Base-by-base conservation (phyloP, 2,113 vertebrate genomes). In the Nipponia nippon region DNA sequence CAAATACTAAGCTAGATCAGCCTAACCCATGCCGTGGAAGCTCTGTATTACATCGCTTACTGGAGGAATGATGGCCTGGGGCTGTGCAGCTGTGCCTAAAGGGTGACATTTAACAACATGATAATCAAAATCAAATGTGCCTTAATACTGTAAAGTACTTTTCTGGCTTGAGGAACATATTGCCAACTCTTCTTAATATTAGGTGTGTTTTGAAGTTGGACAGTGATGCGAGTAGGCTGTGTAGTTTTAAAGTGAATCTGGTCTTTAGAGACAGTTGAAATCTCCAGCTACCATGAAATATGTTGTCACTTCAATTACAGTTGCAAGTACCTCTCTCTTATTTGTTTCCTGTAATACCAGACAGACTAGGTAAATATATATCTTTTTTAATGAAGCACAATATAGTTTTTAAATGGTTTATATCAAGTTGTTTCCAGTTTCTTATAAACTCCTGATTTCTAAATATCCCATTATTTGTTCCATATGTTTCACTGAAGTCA, bases 401-500 rank as follows among this genome's bases (percentile, higher is more conserved):
- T 98, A 98, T 97, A 96, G 95, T 92, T 96, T 97, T 97, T 95
- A 98, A 98, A 95, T 93, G 95, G 94, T 95, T 98, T 98, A 96
- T 98, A 97, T 97, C 97, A 95, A 97, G 93, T 95, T 97, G 94
- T 98, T 98, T 97, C 97, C 97, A 97, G 94, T 97, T 92, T 97
- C 93, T 98, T 97, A 95, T 91, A 97, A 97, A 97, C 92, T 97
- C 70, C 95, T 97, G 97, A 97, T 98, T 98, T 98, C 95, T 97
- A 97, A 98, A 96, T 97, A 97, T 96, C 83, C 91, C 67, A 18
- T 98, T 98, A 98, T 98, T 97, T 85, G 49, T 98, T 98, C 98
- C 98, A 98, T 97, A 98, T 98, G 98, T 92, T 95, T 84, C 92
- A 95, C 96, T 98, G 97, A 98, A 98, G 97, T 98, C 97, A 97